Percentiles rank a stretch among this genome's conserved stretches.
phyloP scores from a whole-genome alignment of 64 coral and sea anemone genomes.

The Stylophora pistillata region DNA sequence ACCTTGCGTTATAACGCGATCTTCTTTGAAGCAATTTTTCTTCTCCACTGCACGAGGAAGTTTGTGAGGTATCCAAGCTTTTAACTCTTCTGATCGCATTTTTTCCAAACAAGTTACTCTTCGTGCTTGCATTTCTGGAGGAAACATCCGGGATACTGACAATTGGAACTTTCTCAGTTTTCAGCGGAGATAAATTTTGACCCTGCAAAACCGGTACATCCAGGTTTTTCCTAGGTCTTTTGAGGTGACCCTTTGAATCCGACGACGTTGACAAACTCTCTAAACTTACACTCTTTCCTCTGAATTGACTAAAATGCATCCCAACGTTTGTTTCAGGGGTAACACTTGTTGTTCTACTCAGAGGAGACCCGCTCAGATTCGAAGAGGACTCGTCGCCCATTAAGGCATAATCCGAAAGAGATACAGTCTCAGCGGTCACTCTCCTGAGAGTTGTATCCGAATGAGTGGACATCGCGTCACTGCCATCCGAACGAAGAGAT shows the following conservation, averaged over 20 bases:
- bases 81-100: not conserved
- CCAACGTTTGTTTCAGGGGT: not conserved
- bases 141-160: not conserved
- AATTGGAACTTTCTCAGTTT: not conserved
- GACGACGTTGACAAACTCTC: not conserved
- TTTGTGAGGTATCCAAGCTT: not conserved
- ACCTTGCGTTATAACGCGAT: not conserved
- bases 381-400: not conserved
- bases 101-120: not conserved
- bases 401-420: not conserved
- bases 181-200: not conserved
- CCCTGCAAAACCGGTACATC: not conserved
- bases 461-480: slow-evolving; percentile 12
- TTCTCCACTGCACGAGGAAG: not conserved
- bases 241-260: not conserved
- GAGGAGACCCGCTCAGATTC: not conserved
- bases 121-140: not conserved
- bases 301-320: not conserved
- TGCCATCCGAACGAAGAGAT: not conserved
- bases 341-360: not conserved
- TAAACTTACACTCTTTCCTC: slow-evolving; percentile 26
- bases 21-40: slow-evolving; percentile 1
- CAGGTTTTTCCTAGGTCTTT: not conserved
- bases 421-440: not conserved
- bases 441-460: not conserved